These are phyloP conservation scores for Gonocerus acuteangulatus DNA, from an alignment of 2,888 invertebrate species.

Conservation along the genomic window DNA sequence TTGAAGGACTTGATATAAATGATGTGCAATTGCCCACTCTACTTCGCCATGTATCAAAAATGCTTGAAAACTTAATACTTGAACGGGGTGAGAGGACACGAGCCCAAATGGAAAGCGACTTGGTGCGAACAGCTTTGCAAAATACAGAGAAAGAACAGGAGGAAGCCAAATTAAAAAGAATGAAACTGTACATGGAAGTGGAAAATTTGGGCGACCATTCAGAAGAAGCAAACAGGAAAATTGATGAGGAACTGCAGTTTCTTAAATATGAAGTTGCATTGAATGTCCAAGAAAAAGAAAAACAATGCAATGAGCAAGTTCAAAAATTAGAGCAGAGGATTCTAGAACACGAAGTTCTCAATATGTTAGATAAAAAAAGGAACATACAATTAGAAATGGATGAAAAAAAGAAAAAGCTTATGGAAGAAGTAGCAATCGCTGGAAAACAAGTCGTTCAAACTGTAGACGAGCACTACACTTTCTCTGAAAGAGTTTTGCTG, in stretches of 20 bases:
- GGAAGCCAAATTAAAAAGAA: neutral
- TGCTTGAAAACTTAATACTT: neutral
- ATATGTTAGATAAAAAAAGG: slow-evolving; percentile 7
- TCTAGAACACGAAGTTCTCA: neutral
- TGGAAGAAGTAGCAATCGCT: neutral
- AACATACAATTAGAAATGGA: neutral
- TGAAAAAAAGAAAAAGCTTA: neutral
- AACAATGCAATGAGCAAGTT: neutral
- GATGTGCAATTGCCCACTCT: neutral
- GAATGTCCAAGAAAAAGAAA: neutral
- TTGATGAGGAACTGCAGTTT: neutral
- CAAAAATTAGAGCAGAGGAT: neutral
- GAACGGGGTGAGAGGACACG: slow-evolving; percentile 6
- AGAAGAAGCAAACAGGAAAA: neutral
- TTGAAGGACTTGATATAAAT: neutral
- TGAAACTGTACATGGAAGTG: neutral
- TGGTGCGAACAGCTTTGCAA: slow-evolving; percentile 15
- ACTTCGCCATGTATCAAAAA: neutral
- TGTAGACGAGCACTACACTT: too few species aligned
- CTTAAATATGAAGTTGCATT: neutral
- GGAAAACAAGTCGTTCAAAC: too few species aligned
- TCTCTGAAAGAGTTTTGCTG: too few species aligned
- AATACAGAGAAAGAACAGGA: neutral
- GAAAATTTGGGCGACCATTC: neutral
- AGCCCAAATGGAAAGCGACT: neutral